phyloP scores from a whole-genome alignment of 2,888 invertebrate genomes.

The Conistra vaccinii region DNA sequence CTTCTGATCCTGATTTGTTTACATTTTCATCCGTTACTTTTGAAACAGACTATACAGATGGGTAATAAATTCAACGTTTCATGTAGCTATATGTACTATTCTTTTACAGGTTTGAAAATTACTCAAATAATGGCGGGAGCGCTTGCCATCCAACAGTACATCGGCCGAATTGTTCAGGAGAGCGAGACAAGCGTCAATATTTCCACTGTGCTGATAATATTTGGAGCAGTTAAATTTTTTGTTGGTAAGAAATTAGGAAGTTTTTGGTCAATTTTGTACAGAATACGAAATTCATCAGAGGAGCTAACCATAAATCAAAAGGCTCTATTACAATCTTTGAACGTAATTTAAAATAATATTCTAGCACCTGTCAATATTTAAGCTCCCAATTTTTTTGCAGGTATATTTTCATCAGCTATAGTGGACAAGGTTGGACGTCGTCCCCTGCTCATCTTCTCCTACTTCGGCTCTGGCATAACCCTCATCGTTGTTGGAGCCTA shows the following conservation, averaged over 20 bases:
- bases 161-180: conserved; percentile 82
- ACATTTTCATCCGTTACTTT: not conserved
- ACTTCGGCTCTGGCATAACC: conserved; percentile 75
- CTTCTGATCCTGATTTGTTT: not conserved
- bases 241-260: conserved; percentile 19
- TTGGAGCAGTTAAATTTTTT: conserved; percentile 79
- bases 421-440: conserved; percentile 85
- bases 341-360: not conserved
- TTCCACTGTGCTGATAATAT: conserved; percentile 78
- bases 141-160: conserved; percentile 79
- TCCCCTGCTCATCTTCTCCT: conserved; percentile 84
- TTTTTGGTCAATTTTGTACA: not conserved
- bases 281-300: not conserved
- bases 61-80: not conserved
- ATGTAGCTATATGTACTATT: not conserved
- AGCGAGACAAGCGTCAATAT: conserved; percentile 73
- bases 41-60: not conserved
- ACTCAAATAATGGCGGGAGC: conserved; percentile 80
- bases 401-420: conserved; percentile 78
- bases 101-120: conserved; percentile 78
- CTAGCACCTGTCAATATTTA: not conserved
- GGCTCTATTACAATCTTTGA: not conserved
- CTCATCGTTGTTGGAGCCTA: conserved; percentile 78
- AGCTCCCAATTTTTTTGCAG: conserved; percentile 69
- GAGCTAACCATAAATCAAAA: too few relatives aligned